These are phyloP conservation scores for Gymnocephalus cernua DNA, from an alignment of 2,113 vertebrate species.

Conservation along the genomic window DNA sequence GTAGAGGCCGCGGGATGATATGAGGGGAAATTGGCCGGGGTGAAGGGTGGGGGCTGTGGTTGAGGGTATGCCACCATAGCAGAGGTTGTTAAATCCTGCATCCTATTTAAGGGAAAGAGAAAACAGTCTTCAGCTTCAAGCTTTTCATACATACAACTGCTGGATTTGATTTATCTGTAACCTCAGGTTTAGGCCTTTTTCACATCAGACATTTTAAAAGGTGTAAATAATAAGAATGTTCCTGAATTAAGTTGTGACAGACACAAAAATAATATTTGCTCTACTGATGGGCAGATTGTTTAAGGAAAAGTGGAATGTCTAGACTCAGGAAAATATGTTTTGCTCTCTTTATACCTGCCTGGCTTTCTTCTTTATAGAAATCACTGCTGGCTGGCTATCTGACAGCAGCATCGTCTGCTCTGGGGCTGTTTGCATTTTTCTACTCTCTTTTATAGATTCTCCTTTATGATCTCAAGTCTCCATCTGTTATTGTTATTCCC, in stretches of 20 bases:
- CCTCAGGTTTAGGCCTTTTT: neutral
- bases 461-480: neutral
- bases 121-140: constrained; percentile 17
- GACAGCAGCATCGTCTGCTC: constrained; percentile 17
- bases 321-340: neutral
- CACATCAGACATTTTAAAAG: neutral
- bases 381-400: neutral
- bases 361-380: neutral
- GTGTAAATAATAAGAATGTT: neutral
- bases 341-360: neutral
- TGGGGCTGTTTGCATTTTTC: neutral
- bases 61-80: neutral
- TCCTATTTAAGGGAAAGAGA: constrained; percentile 1
- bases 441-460: constrained; percentile 5
- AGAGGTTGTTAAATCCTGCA: constrained; percentile 26
- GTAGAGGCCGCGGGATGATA: constrained; percentile 69
- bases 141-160: neutral
- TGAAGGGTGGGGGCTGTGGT: neutral
- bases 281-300: neutral
- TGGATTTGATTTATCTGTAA: constrained; percentile 1
- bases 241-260: neutral
- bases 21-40: neutral
- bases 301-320: neutral
- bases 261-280: neutral
- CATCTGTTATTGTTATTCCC: constrained; percentile 14